Conservation (phyloP, 2,888 invertebrate species). For the Tipula vernalis region DNA sequence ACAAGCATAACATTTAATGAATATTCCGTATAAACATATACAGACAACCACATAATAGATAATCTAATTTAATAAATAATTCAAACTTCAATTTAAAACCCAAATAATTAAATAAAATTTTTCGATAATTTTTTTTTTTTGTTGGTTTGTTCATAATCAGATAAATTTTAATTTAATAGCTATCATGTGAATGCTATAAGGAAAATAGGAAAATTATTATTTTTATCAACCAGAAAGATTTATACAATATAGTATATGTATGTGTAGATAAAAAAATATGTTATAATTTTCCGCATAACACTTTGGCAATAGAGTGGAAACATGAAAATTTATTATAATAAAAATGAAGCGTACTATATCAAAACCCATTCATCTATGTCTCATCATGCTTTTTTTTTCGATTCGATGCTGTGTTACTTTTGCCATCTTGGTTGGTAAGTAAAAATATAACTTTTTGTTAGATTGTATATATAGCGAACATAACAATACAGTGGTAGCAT, state of each 20-base stretch:
- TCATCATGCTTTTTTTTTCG: background rate
- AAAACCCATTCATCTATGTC: background rate
- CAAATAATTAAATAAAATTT: background rate
- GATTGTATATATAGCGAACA: background rate
- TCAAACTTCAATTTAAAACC: background rate
- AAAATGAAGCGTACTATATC: background rate
- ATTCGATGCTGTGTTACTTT: background rate
- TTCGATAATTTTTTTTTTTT: too few species aligned
- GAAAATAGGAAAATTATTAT: background rate
- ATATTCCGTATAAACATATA: too few species aligned
- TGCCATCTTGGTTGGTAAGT: background rate
- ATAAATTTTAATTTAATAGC: background rate
- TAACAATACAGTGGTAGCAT: background rate
- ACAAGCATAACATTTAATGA: too few species aligned
- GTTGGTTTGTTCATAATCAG: background rate
- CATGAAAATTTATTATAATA: background rate
- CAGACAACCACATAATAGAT: background rate
- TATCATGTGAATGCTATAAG: background rate
- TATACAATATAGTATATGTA: background rate
- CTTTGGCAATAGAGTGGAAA: constrained; percentile 4
- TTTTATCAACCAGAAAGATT: background rate
- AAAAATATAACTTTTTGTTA: background rate
- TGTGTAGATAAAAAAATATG: background rate
- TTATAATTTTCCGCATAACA: background rate
- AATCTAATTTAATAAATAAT: background rate